These are phyloP conservation scores for Laspeyria flexula DNA, from an alignment of 2,888 invertebrate genomes.

Conservation along the genomic window DNA sequence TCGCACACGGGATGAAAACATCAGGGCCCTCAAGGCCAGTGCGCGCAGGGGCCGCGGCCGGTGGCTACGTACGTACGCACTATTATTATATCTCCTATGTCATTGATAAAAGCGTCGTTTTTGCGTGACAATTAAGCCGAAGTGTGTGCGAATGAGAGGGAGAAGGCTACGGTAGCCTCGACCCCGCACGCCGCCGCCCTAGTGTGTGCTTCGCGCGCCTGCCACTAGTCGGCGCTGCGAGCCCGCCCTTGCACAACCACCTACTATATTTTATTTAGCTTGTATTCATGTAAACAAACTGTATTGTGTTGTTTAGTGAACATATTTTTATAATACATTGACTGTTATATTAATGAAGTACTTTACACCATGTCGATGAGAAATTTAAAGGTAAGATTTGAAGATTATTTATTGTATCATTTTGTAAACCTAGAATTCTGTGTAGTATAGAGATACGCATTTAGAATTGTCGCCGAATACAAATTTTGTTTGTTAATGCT, in stretches of 20 bases:
- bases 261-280: constrained; percentile 64
- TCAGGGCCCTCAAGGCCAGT: constrained; percentile 82
- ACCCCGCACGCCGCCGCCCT: constrained; percentile 66
- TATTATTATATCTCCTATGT: constrained; percentile 75
- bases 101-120: constrained; percentile 83
- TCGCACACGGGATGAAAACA: constrained; percentile 83
- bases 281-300: constrained; percentile 80
- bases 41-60: constrained; percentile 55
- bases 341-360: constrained; percentile 9
- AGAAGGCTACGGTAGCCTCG: constrained; percentile 52
- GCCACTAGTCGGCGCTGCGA: constrained; percentile 82
- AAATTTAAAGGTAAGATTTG: constrained; percentile 36
- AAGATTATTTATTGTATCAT: constrained; percentile 20
- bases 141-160: constrained; percentile 71
- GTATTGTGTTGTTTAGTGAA: constrained; percentile 58
- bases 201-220: constrained; percentile 58
- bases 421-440: not conserved
- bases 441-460: not conserved
- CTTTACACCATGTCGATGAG: constrained; percentile 12
- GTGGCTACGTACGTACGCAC: constrained; percentile 40
- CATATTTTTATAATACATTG: constrained; percentile 28
- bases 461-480: not conserved
- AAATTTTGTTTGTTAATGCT: too few species aligned
- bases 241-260: constrained; percentile 78
- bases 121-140: constrained; percentile 72